Evolutionary conservation across 2,888 invertebrate genomes (phyloP).

Genomic region (Nasonia oneida): DNA sequence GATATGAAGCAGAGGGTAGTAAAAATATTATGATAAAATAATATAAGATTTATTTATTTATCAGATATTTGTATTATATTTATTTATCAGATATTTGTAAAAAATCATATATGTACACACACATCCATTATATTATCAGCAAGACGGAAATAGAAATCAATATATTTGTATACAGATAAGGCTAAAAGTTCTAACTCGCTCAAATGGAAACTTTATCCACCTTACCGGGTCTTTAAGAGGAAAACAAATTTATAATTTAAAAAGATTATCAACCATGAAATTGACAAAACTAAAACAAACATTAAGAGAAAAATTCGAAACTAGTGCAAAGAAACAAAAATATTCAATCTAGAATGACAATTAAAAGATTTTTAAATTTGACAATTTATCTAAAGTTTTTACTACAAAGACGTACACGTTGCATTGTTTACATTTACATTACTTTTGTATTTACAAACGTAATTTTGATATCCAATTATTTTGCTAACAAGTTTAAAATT

Average conservation of each 20-base stretch:
- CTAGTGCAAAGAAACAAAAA: slow-evolving; percentile 57
- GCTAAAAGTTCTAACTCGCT: too few relatives aligned
- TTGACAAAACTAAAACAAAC: too few relatives aligned
- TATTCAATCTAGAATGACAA: slow-evolving; percentile 54
- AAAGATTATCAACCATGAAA: too few relatives aligned
- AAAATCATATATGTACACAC: slow-evolving; percentile 65
- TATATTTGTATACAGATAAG: not conserved
- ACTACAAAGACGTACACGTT: not conserved
- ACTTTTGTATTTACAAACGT: too few relatives aligned
- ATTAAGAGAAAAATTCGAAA: slow-evolving; percentile 47
- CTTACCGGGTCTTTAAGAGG: too few relatives aligned
- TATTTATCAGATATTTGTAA: slow-evolving; percentile 72
- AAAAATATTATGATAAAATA: slow-evolving; percentile 67
- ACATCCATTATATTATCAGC: slow-evolving; percentile 58
- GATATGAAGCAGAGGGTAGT: slow-evolving; percentile 11
- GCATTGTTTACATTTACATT: not conserved
- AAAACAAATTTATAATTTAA: too few relatives aligned
- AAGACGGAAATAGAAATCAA: slow-evolving; percentile 59
- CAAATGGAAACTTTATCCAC: too few relatives aligned
- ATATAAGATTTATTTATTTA: slow-evolving; percentile 77
- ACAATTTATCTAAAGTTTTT: slow-evolving; percentile 21
- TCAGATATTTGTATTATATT: slow-evolving; percentile 72
- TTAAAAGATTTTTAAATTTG: slow-evolving; percentile 51
- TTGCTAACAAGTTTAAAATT: too few relatives aligned
- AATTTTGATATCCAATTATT: too few relatives aligned